Conservation (phyloP, 2,113 vertebrate species). For the Scolopax mira region DNA sequence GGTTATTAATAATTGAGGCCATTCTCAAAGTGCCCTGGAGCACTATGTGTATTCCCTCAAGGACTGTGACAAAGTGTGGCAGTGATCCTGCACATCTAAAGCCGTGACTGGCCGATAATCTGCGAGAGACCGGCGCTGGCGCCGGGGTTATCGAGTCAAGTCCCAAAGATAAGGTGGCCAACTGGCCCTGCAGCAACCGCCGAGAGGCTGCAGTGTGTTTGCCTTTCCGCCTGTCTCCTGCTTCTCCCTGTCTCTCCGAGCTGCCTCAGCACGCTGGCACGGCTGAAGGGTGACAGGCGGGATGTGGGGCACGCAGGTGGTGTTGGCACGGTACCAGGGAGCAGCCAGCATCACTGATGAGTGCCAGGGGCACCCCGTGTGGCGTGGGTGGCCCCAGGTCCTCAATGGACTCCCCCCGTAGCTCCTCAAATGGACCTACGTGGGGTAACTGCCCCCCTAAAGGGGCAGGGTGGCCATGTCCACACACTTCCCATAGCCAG, state of each 20-base stretch:
- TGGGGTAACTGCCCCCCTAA: too few species aligned
- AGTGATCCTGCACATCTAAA: constrained; percentile 35
- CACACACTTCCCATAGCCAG: not conserved
- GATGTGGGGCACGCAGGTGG: accelerated
- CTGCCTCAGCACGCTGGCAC: not conserved
- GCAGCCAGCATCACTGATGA: accelerated
- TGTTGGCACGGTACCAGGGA: not conserved
- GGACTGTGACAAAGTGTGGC: not conserved
- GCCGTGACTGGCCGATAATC: not conserved
- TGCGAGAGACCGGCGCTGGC: not conserved
- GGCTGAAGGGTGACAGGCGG: not conserved
- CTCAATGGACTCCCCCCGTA: not conserved
- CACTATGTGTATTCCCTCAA: not conserved
- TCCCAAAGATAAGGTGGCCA: constrained; percentile 16
- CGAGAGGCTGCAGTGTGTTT: not conserved
- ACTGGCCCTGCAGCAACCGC: not conserved
- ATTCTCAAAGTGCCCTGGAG: not conserved
- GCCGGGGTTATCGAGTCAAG: constrained; percentile 45
- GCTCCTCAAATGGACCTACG: accelerated
- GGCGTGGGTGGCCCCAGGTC: accelerated
- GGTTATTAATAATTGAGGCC: constrained; percentile 40
- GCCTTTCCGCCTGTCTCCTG: not conserved
- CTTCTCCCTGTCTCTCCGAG: not conserved
- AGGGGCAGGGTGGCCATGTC: not conserved
- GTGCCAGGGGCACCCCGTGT: not conserved